Conservation (phyloP, 1,140 invertebrate genomes). For the Rhagoletis zephyria region DNA sequence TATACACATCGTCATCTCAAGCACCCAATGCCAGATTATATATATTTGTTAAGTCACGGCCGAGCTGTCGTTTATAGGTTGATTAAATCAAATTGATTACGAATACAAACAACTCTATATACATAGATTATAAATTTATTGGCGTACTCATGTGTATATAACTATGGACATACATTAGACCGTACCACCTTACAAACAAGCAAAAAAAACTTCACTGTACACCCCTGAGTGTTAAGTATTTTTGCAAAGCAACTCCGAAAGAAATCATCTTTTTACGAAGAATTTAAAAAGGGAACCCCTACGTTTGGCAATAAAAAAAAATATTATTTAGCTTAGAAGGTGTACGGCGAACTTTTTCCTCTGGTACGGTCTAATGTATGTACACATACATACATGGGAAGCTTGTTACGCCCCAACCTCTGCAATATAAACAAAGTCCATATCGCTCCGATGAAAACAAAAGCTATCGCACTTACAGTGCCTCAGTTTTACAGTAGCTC, state of each 20-base stretch:
- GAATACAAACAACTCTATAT: too few species aligned
- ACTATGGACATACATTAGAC: background rate
- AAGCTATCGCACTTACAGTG: background rate
- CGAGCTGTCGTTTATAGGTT: background rate
- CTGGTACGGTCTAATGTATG: too few species aligned
- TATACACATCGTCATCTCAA: background rate
- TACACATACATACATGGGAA: background rate
- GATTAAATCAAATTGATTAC: background rate
- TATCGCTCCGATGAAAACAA: background rate
- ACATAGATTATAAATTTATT: background rate
- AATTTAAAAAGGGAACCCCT: too few species aligned
- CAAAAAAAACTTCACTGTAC: too few species aligned
- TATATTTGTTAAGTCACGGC: background rate
- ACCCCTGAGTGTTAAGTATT: too few species aligned
- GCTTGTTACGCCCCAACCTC: background rate
- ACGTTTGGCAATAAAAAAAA: too few species aligned
- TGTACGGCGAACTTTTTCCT: too few species aligned
- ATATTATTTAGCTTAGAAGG: too few species aligned
- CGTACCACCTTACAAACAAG: too few species aligned
- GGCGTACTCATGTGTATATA: background rate
- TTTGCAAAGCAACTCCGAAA: too few species aligned
- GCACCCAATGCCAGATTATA: background rate
- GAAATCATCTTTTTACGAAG: too few species aligned
- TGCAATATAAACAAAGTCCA: slow-evolving; percentile 38
- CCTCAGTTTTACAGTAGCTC: background rate